Conservation (phyloP, 2,113 vertebrate species). For the Diphyllodes magnificus region DNA sequence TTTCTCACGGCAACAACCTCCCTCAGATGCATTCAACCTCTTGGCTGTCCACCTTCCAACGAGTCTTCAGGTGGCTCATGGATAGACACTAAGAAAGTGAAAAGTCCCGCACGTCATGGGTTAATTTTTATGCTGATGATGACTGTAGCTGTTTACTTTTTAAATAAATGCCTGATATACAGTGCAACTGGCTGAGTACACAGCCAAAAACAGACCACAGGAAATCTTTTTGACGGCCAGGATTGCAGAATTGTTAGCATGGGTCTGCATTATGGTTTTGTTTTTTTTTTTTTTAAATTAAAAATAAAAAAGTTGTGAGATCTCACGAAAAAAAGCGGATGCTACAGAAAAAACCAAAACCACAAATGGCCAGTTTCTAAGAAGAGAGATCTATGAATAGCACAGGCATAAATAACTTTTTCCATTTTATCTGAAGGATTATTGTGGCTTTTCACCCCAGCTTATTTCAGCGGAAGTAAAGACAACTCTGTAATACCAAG, state of each 20-base stretch:
- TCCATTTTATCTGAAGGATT: conserved; percentile 20
- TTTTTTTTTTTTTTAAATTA: accelerated
- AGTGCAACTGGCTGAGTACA: neutral
- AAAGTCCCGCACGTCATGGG: accelerated
- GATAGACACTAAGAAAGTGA: neutral
- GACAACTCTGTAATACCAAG: neutral
- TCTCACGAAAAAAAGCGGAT: neutral
- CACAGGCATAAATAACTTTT: conserved; percentile 39
- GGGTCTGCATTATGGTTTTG: neutral
- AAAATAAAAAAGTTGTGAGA: neutral
- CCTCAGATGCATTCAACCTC: neutral
- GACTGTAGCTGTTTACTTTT: conserved; percentile 6
- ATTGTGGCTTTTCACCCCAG: conserved; percentile 28
- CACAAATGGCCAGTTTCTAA: conserved; percentile 37
- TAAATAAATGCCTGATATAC: conserved; percentile 4
- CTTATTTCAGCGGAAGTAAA: conserved; percentile 18
- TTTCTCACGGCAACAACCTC: neutral
- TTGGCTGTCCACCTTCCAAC: neutral
- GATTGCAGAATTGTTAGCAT: conserved; percentile 15
- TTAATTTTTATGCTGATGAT: neutral
- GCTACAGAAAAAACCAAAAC: neutral
- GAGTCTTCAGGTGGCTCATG: neutral
- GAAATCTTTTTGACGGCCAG: conserved; percentile 34
- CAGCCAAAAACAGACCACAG: conserved; percentile 18
- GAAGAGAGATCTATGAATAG: conserved; percentile 52